Evolutionary conservation across 1,140 invertebrate species (phyloP).

Genomic region (Drosophila truncata): DNA sequence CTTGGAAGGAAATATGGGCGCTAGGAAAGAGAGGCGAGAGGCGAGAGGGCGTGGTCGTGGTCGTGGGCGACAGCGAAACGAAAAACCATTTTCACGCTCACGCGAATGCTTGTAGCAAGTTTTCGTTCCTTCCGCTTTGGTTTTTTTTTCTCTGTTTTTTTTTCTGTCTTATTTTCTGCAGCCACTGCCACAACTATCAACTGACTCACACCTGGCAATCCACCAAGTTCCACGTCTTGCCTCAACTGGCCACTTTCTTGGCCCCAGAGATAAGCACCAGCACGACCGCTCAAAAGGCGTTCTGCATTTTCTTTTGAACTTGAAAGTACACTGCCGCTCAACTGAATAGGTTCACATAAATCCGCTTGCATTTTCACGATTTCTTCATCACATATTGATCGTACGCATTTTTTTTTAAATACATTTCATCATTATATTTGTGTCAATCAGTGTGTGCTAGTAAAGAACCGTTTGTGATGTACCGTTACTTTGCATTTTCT

Average conservation of each 20-base stretch:
- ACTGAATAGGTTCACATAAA: no score
- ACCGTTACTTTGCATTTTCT: no score
- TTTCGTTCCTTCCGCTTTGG: slow-evolving; percentile 57
- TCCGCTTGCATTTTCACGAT: no score
- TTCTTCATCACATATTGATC: no score
- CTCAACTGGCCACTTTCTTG: slow-evolving; percentile 34
- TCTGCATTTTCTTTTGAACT: slow-evolving; percentile 49
- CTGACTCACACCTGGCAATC: slow-evolving; percentile 71
- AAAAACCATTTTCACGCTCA: slow-evolving; percentile 83
- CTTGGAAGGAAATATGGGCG: slow-evolving; percentile 1
- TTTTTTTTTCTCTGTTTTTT: slow-evolving; percentile 12
- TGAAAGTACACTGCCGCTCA: slow-evolving; percentile 7
- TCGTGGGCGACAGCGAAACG: slow-evolving; percentile 59
- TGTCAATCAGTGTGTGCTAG: no score
- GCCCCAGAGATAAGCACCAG: slow-evolving; percentile 63
- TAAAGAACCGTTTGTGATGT: no score
- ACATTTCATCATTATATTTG: no score
- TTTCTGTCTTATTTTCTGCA: slow-evolving; percentile 19
- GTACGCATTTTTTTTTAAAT: no score
- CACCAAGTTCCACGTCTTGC: slow-evolving; percentile 35
- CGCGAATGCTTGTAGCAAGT: slow-evolving; percentile 76
- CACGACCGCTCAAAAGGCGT: slow-evolving; percentile 51
- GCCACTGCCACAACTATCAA: slow-evolving; percentile 69
- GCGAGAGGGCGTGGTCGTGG: slow-evolving; percentile 1
- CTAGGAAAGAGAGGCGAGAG: not conserved